A percentile compares a stretch with the other conserved stretches of the same genome.
These are phyloP conservation scores for Drosophila triauraria DNA, from an alignment of 1,140 invertebrate species.

Conservation along the genomic window DNA sequence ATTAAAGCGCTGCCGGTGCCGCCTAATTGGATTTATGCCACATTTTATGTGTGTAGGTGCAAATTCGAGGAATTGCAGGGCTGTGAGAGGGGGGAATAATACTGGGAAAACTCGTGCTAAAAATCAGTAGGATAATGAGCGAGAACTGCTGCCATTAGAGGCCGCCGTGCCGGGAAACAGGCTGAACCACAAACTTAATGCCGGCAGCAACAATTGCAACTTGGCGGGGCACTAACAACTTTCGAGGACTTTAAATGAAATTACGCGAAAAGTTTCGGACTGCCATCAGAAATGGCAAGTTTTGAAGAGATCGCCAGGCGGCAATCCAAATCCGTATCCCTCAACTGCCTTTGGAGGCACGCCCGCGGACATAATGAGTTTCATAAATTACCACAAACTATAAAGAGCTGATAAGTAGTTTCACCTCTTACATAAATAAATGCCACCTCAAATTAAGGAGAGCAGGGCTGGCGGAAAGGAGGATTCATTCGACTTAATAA, in stretches of 20 bases:
- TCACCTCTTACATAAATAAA: slow-evolving; percentile 13
- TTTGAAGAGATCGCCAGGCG: slow-evolving; percentile 67
- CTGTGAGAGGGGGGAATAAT: no score
- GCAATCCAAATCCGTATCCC: slow-evolving; percentile 13
- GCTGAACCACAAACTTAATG: slow-evolving; percentile 59
- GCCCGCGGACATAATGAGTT: slow-evolving; percentile 71
- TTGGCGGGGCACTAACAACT: slow-evolving; percentile 63
- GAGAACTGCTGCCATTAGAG: slow-evolving; percentile 39
- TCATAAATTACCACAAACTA: slow-evolving; percentile 81
- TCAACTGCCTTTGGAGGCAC: slow-evolving; percentile 56
- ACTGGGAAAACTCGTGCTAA: slow-evolving; percentile 52
- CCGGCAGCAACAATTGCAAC: slow-evolving; percentile 67
- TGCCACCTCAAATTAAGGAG: slow-evolving; percentile 5
- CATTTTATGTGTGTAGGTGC: slow-evolving; percentile 80
- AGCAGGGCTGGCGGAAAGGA: no score
- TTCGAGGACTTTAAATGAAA: slow-evolving; percentile 83
- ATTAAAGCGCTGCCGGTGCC: slow-evolving; percentile 77
- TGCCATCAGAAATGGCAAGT: slow-evolving; percentile 50
- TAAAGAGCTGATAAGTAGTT: slow-evolving; percentile 60
- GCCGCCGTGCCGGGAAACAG: slow-evolving; percentile 14
- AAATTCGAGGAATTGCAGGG: slow-evolving; percentile 63
- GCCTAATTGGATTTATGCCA: slow-evolving; percentile 82
- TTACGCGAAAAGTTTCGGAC: slow-evolving; percentile 77
- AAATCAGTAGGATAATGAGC: slow-evolving; percentile 77
- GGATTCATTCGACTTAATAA: no score